Conservation (phyloP, 2,888 invertebrate genomes). For the Phalangium opilio region DNA sequence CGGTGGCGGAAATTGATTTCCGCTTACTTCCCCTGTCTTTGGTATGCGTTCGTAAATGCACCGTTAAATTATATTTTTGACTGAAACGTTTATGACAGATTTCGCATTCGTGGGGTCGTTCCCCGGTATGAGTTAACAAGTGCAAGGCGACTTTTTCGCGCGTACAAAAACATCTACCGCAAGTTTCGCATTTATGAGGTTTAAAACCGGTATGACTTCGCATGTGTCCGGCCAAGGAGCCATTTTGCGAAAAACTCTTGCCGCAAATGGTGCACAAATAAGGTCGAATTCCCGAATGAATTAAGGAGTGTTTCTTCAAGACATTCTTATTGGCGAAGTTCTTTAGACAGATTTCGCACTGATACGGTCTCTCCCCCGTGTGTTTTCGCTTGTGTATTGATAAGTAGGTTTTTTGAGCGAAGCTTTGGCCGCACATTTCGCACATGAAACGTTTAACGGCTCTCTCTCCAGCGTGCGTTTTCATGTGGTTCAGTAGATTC, state of each 20-base stretch:
- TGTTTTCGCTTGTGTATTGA: background rate
- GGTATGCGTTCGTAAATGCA: background rate
- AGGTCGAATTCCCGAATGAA: background rate
- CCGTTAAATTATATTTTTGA: background rate
- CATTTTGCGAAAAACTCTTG: background rate
- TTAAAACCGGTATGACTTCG: conserved; percentile 48
- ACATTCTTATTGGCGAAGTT: background rate
- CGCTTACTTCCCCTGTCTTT: background rate
- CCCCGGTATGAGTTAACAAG: conserved; percentile 2
- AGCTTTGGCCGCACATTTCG: conserved; percentile 2
- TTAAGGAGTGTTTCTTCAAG: background rate
- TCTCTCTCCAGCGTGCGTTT: conserved; percentile 1
- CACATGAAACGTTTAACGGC: background rate
- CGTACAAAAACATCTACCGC: conserved; percentile 47
- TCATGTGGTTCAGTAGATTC: background rate
- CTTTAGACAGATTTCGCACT: conserved; percentile 4
- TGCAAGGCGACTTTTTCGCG: background rate
- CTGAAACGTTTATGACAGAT: background rate
- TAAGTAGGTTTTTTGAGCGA: background rate
- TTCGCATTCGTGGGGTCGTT: conserved; percentile 5
- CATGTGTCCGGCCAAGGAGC: conserved; percentile 18
- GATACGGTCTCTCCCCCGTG: conserved; percentile 2
- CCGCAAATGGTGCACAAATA: conserved; percentile 2
- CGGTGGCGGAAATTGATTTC: too few relatives aligned
- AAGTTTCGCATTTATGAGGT: conserved; percentile 54